phyloP scores from a whole-genome alignment of 2,113 vertebrate species.

The Chloebia gouldiae region DNA sequence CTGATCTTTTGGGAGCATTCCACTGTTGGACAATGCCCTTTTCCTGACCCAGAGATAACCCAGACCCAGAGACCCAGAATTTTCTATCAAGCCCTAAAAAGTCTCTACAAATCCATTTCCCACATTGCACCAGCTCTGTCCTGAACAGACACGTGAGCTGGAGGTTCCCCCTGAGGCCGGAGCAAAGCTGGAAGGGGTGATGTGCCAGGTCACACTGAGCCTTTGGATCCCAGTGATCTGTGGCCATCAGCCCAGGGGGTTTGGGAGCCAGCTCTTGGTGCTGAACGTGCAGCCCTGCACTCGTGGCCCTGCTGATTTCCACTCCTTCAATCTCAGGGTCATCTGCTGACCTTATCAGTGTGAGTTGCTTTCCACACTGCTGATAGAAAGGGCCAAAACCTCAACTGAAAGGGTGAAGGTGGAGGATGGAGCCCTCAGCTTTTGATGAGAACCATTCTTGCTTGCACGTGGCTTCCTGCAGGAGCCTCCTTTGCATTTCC shows the following conservation, averaged over 20 bases:
- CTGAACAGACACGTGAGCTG: neutral
- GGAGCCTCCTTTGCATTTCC: neutral
- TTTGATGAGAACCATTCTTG: neutral
- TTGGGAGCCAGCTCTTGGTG: accelerated
- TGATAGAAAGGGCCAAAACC: neutral
- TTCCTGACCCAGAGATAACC: neutral
- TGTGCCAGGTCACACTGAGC: accelerated
- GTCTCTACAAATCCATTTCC: neutral
- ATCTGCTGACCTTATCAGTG: neutral
- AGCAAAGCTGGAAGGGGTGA: neutral
- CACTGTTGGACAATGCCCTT: neutral
- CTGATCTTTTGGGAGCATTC: neutral
- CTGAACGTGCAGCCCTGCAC: accelerated
- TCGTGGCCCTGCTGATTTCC: neutral
- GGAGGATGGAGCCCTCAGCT: neutral
- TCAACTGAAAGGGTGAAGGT: neutral
- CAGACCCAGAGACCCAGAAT: neutral
- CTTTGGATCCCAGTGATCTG: neutral
- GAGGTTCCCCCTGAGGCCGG: neutral
- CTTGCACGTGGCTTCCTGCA: neutral
- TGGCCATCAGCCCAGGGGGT: neutral
- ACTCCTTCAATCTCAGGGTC: neutral
- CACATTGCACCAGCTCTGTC: neutral
- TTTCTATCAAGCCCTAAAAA: neutral
- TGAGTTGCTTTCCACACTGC: neutral